These are phyloP conservation scores for Dione juno DNA, from an alignment of 2,888 invertebrate genomes.

Conservation along the genomic window DNA sequence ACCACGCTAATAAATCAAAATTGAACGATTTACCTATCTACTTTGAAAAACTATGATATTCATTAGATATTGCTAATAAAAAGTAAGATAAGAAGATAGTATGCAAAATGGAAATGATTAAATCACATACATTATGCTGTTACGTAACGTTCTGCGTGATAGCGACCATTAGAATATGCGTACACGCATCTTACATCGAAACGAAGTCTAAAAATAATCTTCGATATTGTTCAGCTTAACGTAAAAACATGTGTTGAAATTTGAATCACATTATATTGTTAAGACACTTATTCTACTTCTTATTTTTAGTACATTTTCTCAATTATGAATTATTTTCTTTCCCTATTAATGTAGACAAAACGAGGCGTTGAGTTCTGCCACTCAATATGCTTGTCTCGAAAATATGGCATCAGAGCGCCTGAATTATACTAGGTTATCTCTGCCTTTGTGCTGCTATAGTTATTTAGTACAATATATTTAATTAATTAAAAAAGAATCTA, in stretches of 20 bases:
- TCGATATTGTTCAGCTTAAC: background rate
- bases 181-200: constrained; percentile 19
- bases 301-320: no score
- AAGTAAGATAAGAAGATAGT: background rate
- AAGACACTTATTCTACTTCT: no score
- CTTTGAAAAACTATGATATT: background rate
- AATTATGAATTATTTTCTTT: background rate
- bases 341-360: background rate
- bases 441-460: no score
- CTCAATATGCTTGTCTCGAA: no score
- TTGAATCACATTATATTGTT: background rate
- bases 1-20: no score
- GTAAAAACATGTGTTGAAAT: background rate
- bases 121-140: constrained; percentile 7
- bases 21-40: no score
- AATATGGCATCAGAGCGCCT: no score
- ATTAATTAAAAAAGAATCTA: no score
- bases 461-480: no score
- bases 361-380: no score
- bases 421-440: no score
- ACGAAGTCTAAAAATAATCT: background rate
- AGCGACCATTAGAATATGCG: constrained; percentile 18
- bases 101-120: constrained; percentile 3
- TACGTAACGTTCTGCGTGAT: constrained; percentile 21
- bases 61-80: background rate